phyloP scores from a whole-genome alignment of 2,113 vertebrate genomes.

The Conger conger region DNA sequence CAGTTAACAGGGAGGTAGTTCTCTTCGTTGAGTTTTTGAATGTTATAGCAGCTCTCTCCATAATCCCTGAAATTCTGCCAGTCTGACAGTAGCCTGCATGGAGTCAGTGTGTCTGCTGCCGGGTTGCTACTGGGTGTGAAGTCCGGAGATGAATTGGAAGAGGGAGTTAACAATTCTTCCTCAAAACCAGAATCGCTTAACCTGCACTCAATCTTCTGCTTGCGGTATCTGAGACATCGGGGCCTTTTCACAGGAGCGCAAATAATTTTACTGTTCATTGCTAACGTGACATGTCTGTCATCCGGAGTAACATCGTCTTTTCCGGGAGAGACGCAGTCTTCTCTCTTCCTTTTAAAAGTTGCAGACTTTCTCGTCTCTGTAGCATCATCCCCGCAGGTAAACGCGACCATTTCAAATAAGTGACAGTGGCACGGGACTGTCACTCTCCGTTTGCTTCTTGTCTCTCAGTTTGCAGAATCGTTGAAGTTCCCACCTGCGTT shows the following conservation, averaged over 20 bases:
- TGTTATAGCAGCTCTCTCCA: conserved; percentile 79
- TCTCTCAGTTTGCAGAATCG: conserved; percentile 32
- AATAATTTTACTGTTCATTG: conserved; percentile 35
- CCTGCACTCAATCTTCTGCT: conserved; percentile 62
- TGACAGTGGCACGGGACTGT: neutral
- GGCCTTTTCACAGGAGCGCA: conserved; percentile 57
- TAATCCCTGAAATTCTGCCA: conserved; percentile 78
- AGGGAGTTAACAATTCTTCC: conserved; percentile 65
- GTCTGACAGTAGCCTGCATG: conserved; percentile 34
- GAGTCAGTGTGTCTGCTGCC: conserved; percentile 1
- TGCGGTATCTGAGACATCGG: conserved; percentile 55
- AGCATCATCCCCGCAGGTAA: conserved; percentile 21
- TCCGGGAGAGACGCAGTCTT: neutral
- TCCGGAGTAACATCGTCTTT: conserved; percentile 37
- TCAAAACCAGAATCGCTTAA: conserved; percentile 76
- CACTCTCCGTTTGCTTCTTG: accelerated
- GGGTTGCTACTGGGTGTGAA: conserved; percentile 7
- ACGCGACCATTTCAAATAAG: conserved; percentile 51
- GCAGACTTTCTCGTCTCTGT: conserved; percentile 7
- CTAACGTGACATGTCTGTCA: neutral
- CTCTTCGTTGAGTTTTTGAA: conserved; percentile 73
- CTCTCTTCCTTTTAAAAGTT: conserved; percentile 43
- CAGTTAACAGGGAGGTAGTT: conserved; percentile 75
- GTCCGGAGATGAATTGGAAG: conserved; percentile 26
- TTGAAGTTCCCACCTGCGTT: conserved; percentile 14